Evolutionary conservation across 92 coral and sea anemone genomes (phyloP), one percentile per base, ranked within the genome.

Genomic region (Siderastrea radians): DNA sequence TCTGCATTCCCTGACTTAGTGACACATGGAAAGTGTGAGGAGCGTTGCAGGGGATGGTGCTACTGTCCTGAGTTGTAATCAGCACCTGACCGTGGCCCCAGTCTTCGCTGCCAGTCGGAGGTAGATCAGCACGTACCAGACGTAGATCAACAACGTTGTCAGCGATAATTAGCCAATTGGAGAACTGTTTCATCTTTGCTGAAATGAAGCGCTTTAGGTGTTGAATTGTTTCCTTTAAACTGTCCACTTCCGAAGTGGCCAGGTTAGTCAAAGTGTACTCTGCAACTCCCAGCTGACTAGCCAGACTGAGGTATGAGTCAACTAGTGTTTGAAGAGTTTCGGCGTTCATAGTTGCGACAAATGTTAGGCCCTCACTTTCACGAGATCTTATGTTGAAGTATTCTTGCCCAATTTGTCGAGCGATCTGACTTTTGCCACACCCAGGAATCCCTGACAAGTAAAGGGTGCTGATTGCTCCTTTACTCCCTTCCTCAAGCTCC

Each of bases 361-460:
- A 74, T 13, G 59, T 75, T 49, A 64, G 17, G 68, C n/a, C 47
- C 1, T 8, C 80, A 19, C 7, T 49, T n/a, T 4, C 67, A 3
- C 61, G 45, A 3, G 57, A 49, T 17, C 43, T 38, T 52, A 2
- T 43, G 11, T 47, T 57, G 64, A 60, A 81, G 73, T 38, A 66
- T 47, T 81, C 76, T 61, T 88, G 52, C 17, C 91, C 91, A 49
- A 87, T 80, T 75, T 87, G 91, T 15, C 91, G 82, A 17, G 91
- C 91, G 14, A 87, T 16, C 52, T 87, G 74, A 65, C 57, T 80
- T 72, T 87, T 87, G 45, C 91, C 91, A 73, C 91, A 80, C 0
- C 91, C 91, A 17, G 91, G 91, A 73, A 80, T 87, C 4, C 91
- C 91, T 17, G 81, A 79, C 3, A 87, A 17, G 43, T 87, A 87